These are phyloP conservation scores for Sinonovacula constricta DNA, from an alignment of 1,140 invertebrate genomes.

Conservation along the genomic window DNA sequence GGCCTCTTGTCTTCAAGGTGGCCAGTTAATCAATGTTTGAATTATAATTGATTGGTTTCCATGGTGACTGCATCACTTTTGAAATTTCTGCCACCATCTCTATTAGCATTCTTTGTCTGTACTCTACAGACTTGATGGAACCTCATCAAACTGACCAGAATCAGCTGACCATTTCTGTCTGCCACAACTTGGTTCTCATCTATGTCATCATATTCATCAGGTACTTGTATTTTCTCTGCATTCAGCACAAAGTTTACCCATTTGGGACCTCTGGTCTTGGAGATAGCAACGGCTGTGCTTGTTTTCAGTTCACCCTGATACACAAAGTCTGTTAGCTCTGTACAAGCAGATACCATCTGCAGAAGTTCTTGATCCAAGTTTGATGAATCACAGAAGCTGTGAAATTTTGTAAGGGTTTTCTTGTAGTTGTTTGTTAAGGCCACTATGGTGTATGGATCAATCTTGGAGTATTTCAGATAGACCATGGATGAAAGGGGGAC, in stretches of 20 bases:
- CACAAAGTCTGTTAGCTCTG: constrained; percentile 43
- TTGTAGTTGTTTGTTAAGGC: constrained; percentile 54
- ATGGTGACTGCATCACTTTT: constrained; percentile 1
- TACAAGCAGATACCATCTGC: constrained; percentile 36
- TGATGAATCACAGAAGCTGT: constrained; percentile 53
- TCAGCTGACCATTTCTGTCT: constrained; percentile 34
- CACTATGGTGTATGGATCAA: constrained; percentile 49
- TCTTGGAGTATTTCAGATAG: constrained; percentile 56
- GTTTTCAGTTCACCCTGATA: constrained; percentile 54
- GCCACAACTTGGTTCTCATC: constrained; percentile 54
- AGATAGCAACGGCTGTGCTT: constrained; percentile 34
- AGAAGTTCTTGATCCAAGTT: constrained; percentile 41
- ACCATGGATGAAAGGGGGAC: constrained; percentile 53
- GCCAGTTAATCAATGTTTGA: too few relatives aligned
- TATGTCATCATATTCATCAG: constrained; percentile 33
- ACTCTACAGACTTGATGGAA: constrained; percentile 43
- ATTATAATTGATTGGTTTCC: constrained; percentile 26
- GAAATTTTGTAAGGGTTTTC: constrained; percentile 53
- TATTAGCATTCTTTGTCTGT: constrained; percentile 6
- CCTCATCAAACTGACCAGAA: constrained; percentile 36
- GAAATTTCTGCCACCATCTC: constrained; percentile 31
- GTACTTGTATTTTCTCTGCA: constrained; percentile 45
- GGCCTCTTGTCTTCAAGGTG: too few relatives aligned
- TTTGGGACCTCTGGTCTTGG: constrained; percentile 14
- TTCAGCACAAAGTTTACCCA: constrained; percentile 54